Base-by-base conservation (phyloP, 2,113 vertebrate species). In the Prinia subflava region DNA sequence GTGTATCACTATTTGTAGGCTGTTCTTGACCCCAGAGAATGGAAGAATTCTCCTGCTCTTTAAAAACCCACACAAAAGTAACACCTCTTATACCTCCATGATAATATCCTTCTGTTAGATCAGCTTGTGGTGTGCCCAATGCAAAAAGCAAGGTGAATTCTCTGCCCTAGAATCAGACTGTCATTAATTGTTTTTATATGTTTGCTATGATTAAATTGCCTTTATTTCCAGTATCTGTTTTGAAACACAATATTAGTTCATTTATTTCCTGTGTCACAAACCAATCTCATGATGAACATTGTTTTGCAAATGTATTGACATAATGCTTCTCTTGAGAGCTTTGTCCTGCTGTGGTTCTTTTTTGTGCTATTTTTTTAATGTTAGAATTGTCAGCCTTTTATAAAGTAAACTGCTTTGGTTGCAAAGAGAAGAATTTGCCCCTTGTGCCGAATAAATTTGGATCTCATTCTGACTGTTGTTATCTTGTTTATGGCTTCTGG, bases 181-280 rank as follows among this genome's bases (percentile, higher is more conserved):
- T 81, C 65, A 53, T 67, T 92, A 95, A 94, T 76, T 84, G 68
- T 41, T 82, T 95, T 91, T 91, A 39, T 89, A 68, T 77, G 52
- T 77, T 93, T 88, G 46, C 55, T 85, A 46, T 49, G 83, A 92
- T 92, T 93, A 60, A 33, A 81, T 30, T 81, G 89, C 35, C 64
- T 83, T 96, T 28, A 52, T 91, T 95, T 92, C 56, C 68, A 91
- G n/a, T 55, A 25, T 78, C 76, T 84, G 41, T 73, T 95, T 75
- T 73, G 89, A 79, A 95, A 71, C 49, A 82, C 25, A 69, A 57
- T 95, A 95, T 94, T 96, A 91, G 70, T 85, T 82, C 87, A 89
- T 94, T 95, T 92, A 79, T 95, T 95, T 95, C 70, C 53, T 33
- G 37, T 92, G 89, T 82, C 96, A 92, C 87, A 96, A 92, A 95